Percentiles rank a stretch among this genome's conserved stretches.
phyloP scores from a whole-genome alignment of 2,888 invertebrate genomes.

The Nezara viridula region DNA sequence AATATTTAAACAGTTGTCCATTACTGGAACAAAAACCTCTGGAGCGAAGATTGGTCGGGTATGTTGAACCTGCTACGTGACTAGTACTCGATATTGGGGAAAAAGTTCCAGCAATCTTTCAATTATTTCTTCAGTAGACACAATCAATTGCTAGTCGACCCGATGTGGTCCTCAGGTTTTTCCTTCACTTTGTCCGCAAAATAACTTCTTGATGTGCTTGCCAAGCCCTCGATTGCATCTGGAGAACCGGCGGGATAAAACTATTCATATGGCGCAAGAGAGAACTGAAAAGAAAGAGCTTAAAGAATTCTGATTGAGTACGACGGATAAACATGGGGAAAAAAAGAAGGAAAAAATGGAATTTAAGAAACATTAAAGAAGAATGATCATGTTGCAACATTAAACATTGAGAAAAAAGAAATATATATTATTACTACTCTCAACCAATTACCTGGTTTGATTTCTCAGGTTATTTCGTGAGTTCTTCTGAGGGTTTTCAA shows the following conservation, averaged over 20 bases:
- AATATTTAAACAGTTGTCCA: neutral
- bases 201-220: neutral
- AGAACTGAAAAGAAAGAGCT: neutral
- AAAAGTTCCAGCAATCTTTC: constrained; percentile 27
- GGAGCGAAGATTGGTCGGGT: neutral
- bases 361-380: no score
- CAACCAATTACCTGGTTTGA: no score
- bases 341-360: no score
- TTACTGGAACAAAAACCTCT: constrained; percentile 8
- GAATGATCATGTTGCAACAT: no score
- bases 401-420: no score
- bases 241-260: neutral
- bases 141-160: neutral
- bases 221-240: neutral
- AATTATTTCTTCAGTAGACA: constrained; percentile 16
- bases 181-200: neutral
- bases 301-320: neutral
- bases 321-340: no score
- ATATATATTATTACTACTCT: no score
- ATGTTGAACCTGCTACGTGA: constrained; percentile 3
- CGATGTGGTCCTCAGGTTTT: neutral
- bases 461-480: no score
- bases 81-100: constrained; percentile 1
- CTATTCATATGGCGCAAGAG: neutral
- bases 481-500: no score